Evolutionary conservation across 1,140 invertebrate genomes (phyloP).

Genomic region (Platyura marginata): DNA sequence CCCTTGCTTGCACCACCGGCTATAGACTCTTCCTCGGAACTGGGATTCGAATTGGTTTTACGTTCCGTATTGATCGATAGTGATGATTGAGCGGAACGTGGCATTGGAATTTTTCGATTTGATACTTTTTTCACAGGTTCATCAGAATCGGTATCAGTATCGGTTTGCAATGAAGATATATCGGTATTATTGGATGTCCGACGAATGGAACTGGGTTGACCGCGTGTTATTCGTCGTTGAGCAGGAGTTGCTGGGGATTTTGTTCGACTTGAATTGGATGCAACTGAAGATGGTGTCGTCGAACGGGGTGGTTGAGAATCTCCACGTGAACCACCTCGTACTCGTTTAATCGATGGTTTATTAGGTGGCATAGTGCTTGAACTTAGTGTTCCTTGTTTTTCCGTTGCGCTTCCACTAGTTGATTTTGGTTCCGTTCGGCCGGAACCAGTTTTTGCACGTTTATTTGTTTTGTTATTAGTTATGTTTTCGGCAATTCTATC

Average conservation of each 20-base stretch:
- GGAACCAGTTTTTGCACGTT: constrained; percentile 1
- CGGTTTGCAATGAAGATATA: constrained; percentile 36
- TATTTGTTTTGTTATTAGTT: constrained; percentile 32
- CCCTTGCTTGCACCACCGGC: constrained; percentile 29
- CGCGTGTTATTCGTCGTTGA: constrained; percentile 17
- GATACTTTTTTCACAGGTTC: constrained; percentile 24
- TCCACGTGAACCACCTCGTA: constrained; percentile 22
- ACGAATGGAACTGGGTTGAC: constrained; percentile 9
- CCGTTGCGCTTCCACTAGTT: constrained; percentile 11
- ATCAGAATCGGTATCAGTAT: constrained; percentile 37
- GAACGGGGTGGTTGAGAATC: constrained; percentile 31
- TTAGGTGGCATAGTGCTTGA: constrained; percentile 4
- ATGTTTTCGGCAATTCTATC: constrained; percentile 76
- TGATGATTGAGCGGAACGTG: constrained; percentile 1
- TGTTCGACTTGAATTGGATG: constrained; percentile 35
- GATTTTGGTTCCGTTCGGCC: background rate
- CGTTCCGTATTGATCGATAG: constrained; percentile 13
- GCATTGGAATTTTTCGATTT: constrained; percentile 6
- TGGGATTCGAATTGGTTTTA: constrained; percentile 16
- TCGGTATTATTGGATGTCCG: constrained; percentile 20
- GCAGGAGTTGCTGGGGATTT: constrained; percentile 41
- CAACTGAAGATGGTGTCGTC: constrained; percentile 37
- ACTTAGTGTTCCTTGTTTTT: constrained; percentile 2
- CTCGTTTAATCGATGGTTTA: constrained; percentile 17
- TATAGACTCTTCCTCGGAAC: constrained; percentile 10